phyloP scores from a whole-genome alignment of 2,888 invertebrate species.

The Galerucella pusilla region DNA sequence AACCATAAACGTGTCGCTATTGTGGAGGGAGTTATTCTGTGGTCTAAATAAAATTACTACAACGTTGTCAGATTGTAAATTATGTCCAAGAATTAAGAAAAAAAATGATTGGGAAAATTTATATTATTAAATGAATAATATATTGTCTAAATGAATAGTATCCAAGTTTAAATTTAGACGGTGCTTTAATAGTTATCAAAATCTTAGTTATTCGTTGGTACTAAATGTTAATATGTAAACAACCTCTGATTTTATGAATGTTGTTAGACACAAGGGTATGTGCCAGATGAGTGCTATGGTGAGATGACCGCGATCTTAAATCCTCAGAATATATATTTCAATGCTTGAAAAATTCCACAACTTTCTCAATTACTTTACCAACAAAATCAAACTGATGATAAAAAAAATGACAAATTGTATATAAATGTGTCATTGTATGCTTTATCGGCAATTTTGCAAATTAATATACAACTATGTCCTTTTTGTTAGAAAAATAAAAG shows the following conservation, averaged over 20 bases:
- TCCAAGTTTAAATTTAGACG: background rate
- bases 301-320: constrained; percentile 51
- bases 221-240: constrained; percentile 26
- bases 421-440: too few relatives aligned
- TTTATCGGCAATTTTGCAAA: too few relatives aligned
- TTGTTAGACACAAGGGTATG: constrained; percentile 64
- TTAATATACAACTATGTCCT: background rate
- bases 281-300: constrained; percentile 62
- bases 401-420: background rate
- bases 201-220: background rate
- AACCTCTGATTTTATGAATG: constrained; percentile 50
- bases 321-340: constrained; percentile 47
- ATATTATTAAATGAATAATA: background rate
- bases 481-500: constrained; percentile 20
- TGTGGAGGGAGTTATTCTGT: too few relatives aligned
- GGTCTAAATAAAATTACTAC: too few relatives aligned
- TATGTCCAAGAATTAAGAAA: too few relatives aligned
- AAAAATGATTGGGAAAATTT: too few relatives aligned
- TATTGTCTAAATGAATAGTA: constrained; percentile 2
- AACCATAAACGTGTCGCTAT: too few relatives aligned
- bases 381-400: background rate
- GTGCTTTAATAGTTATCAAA: background rate
- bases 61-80: too few relatives aligned
- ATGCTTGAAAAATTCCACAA: constrained; percentile 1
- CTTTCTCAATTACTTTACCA: constrained; percentile 21